These are phyloP conservation scores for Idris sp. DNA, from an alignment of 1,140 invertebrate genomes.

Conservation along the genomic window DNA sequence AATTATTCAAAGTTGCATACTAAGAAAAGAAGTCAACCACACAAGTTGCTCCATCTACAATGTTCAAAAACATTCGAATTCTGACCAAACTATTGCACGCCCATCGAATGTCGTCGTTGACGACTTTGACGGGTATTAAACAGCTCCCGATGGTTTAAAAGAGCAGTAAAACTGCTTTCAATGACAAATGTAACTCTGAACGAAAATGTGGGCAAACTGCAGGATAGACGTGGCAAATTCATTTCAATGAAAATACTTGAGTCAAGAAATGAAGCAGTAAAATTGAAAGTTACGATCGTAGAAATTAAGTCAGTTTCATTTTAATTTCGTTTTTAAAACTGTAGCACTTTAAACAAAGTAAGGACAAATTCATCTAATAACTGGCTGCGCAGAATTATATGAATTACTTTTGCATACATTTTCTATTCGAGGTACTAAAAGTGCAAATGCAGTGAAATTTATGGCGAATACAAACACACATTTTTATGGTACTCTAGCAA, in stretches of 20 bases:
- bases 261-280: constrained; percentile 16
- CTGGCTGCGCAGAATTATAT: constrained; percentile 6
- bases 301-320: constrained; percentile 35
- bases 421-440: constrained; percentile 18
- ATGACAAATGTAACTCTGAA: constrained; percentile 36
- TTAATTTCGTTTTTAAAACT: constrained; percentile 9
- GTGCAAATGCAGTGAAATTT: constrained; percentile 38
- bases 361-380: constrained; percentile 39
- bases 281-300: constrained; percentile 29
- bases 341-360: not conserved
- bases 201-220: constrained; percentile 22
- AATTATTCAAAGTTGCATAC: constrained; percentile 61
- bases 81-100: constrained; percentile 32
- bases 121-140: constrained; percentile 56
- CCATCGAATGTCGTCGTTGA: constrained; percentile 50
- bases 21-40: constrained; percentile 58
- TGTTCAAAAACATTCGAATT: constrained; percentile 43
- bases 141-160: constrained; percentile 23
- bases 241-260: not conserved
- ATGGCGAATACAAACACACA: constrained; percentile 19
- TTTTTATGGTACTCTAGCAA: constrained; percentile 33
- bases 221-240: constrained; percentile 10
- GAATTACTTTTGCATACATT: constrained; percentile 36
- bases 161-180: constrained; percentile 41
- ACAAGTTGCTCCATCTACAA: constrained; percentile 38